Conservation (phyloP, 2,113 vertebrate genomes). For the Cygnus buccinator region DNA sequence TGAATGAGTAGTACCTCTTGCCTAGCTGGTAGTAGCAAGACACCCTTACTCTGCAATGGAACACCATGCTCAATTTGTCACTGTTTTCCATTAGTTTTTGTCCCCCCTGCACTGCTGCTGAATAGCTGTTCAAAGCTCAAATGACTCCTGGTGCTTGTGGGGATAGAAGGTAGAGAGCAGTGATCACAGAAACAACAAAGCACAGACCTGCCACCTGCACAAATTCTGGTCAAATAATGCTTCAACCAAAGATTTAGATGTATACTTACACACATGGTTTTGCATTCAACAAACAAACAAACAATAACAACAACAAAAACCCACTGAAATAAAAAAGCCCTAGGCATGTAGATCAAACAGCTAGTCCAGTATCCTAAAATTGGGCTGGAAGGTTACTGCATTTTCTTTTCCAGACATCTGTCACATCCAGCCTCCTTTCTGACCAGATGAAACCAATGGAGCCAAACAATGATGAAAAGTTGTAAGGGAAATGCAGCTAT, state of each 20-base stretch:
- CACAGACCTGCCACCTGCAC: not conserved
- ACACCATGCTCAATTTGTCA: not conserved
- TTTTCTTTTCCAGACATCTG: conserved; percentile 47
- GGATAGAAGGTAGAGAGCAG: not conserved
- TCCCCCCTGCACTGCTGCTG: not conserved
- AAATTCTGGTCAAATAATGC: not conserved
- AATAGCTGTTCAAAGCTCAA: not conserved
- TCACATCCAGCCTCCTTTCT: not conserved
- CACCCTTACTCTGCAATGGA: not conserved
- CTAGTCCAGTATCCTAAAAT: not conserved
- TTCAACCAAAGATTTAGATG: not conserved
- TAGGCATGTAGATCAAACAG: not conserved
- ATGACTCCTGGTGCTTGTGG: not conserved
- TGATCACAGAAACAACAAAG: not conserved
- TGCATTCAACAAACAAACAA: not conserved
- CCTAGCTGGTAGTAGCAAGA: not conserved
- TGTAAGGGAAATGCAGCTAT: not conserved
- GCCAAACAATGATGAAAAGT: not conserved
- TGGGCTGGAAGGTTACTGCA: conserved; percentile 4
- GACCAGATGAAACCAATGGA: not conserved
- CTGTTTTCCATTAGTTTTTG: not conserved
- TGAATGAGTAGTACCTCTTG: not conserved
- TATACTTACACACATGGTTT: not conserved
- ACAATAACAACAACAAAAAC: not conserved
- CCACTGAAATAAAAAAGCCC: not conserved